A percentile compares a stretch with the other conserved stretches of the same genome.
Evolutionary conservation across 2,888 invertebrate species (phyloP).

Genomic region (Acanthoscelides obtectus): DNA sequence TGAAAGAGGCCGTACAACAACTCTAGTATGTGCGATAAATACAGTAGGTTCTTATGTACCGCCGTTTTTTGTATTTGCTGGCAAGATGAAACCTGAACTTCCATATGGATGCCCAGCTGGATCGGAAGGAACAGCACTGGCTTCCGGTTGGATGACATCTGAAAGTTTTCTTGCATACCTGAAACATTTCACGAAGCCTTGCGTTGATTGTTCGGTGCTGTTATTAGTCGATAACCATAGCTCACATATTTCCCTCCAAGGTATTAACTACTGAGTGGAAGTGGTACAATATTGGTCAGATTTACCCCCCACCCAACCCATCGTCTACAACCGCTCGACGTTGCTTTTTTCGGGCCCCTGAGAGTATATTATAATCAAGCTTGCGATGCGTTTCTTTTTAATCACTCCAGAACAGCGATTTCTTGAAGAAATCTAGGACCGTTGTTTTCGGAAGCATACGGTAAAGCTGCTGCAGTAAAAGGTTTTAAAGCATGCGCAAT

Average conservation of each 20-base stretch:
- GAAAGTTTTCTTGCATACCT: no score
- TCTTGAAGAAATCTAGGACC: no score
- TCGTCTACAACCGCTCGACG: constrained; percentile 13
- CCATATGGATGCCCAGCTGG: background rate
- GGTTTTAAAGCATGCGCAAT: background rate
- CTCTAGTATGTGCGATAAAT: background rate
- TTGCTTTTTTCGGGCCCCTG: constrained; percentile 10
- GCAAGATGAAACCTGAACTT: constrained; percentile 1
- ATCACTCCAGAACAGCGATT: background rate
- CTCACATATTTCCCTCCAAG: constrained; percentile 5
- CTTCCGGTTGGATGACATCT: constrained; percentile 1
- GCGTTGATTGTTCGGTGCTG: background rate
- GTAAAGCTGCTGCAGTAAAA: background rate
- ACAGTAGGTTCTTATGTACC: background rate
- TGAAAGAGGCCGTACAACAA: background rate
- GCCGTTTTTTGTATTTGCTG: background rate
- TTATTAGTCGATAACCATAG: no score
- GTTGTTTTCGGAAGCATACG: no score
- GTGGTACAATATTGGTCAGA: constrained; percentile 7
- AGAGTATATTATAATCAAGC: constrained; percentile 14
- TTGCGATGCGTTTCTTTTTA: constrained; percentile 1
- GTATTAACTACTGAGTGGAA: constrained; percentile 11
- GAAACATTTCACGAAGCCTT: background rate
- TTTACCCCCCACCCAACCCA: constrained; percentile 12
- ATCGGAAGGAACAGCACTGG: background rate